phyloP scores from a whole-genome alignment of 2,797 vertebrate genomes.

The Synanceia verrucosa region DNA sequence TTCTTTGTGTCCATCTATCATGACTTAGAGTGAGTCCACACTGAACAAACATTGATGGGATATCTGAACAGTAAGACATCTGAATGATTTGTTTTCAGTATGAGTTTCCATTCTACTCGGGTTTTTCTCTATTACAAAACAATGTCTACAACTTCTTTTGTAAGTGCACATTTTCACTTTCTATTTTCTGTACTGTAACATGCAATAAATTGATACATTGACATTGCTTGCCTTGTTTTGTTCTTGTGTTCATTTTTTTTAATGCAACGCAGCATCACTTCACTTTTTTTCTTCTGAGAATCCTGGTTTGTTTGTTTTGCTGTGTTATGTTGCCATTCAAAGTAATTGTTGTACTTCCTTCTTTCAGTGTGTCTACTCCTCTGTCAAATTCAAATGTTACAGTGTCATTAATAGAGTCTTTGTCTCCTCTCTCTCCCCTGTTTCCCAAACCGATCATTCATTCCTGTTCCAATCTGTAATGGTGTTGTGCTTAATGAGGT shows the following conservation, averaged over 20 bases:
- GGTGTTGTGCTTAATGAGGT: neutral
- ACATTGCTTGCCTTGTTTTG: slow-evolving; percentile 55
- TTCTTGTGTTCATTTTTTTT: neutral
- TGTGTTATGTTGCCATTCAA: slow-evolving; percentile 5
- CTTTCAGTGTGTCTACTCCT: slow-evolving; percentile 8
- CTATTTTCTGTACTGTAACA: slow-evolving; percentile 93
- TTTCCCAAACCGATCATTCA: neutral
- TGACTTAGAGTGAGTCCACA: neutral
- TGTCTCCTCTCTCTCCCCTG: neutral
- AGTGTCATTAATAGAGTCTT: neutral
- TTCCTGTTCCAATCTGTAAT: neutral
- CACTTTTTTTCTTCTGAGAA: slow-evolving; percentile 52
- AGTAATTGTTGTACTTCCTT: slow-evolving; percentile 58
- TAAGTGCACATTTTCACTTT: slow-evolving; percentile 87
- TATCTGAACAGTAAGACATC: slow-evolving; percentile 22
- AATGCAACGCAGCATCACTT: slow-evolving; percentile 17
- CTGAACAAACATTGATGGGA: slow-evolving; percentile 8
- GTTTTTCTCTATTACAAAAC: slow-evolving; percentile 70
- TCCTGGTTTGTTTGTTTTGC: slow-evolving; percentile 12
- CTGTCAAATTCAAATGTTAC: slow-evolving; percentile 1
- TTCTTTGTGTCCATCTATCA: slow-evolving; percentile 31
- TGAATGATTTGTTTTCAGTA: slow-evolving; percentile 55
- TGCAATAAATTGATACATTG: slow-evolving; percentile 93
- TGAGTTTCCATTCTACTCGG: slow-evolving; percentile 49
- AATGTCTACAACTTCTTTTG: slow-evolving; percentile 73